Evolutionary conservation across 1,140 invertebrate species (phyloP), one percentile per base, ranked within the genome.

Genomic region (Drosophila tsacasi): DNA sequence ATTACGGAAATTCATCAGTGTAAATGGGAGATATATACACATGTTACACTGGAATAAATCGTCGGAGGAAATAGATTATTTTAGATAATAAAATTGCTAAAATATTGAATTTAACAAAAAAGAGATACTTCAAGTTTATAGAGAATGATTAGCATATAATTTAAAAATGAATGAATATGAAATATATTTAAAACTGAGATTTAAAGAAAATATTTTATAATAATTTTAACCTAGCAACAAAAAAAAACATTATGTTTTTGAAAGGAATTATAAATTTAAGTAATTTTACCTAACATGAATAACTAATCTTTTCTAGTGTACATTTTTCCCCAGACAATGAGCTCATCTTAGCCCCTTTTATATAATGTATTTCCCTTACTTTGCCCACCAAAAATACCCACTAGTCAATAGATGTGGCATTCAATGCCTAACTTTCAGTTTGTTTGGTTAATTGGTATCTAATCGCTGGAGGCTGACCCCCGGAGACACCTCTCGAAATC

Each of bases 381-480:
- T 30, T 13, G 13, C 32, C 17, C 19, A 23, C 37, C 61, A 58
- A 47, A 50, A 74, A 47, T 25, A 42, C 12, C 21, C 9, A 67
- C 25, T 21, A 59, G 30, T 61, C 23, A 44, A 54, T 60, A 65
- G 21, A 25, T 66, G 12, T 64, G 67, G 39, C 64, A 78, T 39
- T 62, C 57, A 25, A 23, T 49, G 42, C 17, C 46, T 27, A 74
- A 66, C 17, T 65, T 40, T 64, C 30, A 55, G 71, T 68, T 65
- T 72, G 47, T 40, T 40, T 32, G n/a, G 15, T 55, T 89, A 83
- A 89, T 87, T 89, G 74, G 65, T 84, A 72, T 89, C 84, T 76
- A 84, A 58, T 79, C 57, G 64, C 42, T 69, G 46, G 62, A 58
- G 59, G 47, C 68, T 90, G 85, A 90, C 84, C 85, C 81, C 79